phyloP scores from a whole-genome alignment of 2,797 vertebrate genomes.

The Nothura maculosa region DNA sequence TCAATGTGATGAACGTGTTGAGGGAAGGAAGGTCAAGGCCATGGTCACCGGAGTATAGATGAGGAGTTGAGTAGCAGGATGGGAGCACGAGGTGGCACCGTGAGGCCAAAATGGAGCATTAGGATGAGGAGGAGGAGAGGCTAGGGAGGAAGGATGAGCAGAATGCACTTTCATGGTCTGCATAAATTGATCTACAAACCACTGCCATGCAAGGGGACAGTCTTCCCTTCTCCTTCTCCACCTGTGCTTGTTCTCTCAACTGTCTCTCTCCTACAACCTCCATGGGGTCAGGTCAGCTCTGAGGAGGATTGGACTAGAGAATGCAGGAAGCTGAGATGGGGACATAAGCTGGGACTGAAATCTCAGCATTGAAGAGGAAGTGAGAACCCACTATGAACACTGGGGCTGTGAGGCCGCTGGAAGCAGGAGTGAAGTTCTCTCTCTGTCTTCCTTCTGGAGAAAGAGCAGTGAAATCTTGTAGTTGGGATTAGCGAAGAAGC shows the following conservation, averaged over 20 bases:
- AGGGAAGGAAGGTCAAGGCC: background rate
- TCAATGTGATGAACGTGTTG: background rate
- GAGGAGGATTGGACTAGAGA: background rate
- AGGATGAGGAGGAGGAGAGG: background rate
- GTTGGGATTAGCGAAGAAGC: background rate
- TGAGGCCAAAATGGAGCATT: background rate
- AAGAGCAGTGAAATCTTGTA: background rate
- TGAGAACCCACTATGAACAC: background rate
- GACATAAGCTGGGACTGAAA: background rate
- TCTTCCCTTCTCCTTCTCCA: background rate
- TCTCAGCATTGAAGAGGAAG: background rate
- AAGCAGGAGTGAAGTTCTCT: background rate
- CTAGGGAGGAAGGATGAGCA: background rate
- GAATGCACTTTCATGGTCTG: fast-evolving
- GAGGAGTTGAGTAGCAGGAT: background rate
- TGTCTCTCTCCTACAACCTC: background rate
- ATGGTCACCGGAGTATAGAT: background rate
- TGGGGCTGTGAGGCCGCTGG: background rate
- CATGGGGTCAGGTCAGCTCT: fast-evolving
- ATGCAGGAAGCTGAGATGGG: background rate
- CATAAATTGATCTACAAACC: background rate
- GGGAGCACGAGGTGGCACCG: background rate
- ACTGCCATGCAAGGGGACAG: fast-evolving
- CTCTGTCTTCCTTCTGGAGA: background rate
- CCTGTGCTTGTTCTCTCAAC: fast-evolving